Evolutionary conservation across 2,113 vertebrate genomes (phyloP).

Genomic region (Lota lota): DNA sequence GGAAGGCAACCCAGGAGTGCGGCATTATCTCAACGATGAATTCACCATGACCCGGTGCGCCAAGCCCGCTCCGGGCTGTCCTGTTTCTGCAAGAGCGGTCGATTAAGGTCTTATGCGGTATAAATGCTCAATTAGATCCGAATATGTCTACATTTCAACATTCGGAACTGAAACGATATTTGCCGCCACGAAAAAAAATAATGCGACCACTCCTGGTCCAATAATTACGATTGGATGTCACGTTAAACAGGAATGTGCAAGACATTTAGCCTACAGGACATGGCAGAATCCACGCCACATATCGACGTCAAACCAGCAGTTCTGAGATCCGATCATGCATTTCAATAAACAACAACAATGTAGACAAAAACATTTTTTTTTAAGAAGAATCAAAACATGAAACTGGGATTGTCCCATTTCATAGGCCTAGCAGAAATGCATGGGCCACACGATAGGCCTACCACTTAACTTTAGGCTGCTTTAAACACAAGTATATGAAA

Average conservation of each 20-base stretch:
- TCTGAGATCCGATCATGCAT: too few relatives aligned
- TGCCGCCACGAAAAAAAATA: not conserved
- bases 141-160: not conserved
- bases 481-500: too few relatives aligned
- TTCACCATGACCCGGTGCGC: conserved; percentile 3
- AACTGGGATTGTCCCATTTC: too few relatives aligned
- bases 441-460: too few relatives aligned
- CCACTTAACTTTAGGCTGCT: too few relatives aligned
- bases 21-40: not conserved
- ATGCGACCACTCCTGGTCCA: not conserved
- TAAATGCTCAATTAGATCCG: conserved; percentile 23
- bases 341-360: too few relatives aligned
- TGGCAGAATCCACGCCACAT: too few relatives aligned
- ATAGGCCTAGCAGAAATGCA: too few relatives aligned
- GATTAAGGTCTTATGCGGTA: conserved; percentile 46
- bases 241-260: not conserved
- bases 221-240: not conserved
- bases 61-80: conserved; percentile 12
- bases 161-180: not conserved
- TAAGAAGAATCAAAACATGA: too few relatives aligned
- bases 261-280: too few relatives aligned
- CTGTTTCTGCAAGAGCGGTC: conserved; percentile 13
- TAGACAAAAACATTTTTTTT: too few relatives aligned
- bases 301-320: too few relatives aligned
- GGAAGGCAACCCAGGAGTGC: conserved; percentile 4